Evolutionary conservation across 2,113 vertebrate species (phyloP), one percentile per base, ranked within the genome.

Genomic region (Chaetops frenatus): DNA sequence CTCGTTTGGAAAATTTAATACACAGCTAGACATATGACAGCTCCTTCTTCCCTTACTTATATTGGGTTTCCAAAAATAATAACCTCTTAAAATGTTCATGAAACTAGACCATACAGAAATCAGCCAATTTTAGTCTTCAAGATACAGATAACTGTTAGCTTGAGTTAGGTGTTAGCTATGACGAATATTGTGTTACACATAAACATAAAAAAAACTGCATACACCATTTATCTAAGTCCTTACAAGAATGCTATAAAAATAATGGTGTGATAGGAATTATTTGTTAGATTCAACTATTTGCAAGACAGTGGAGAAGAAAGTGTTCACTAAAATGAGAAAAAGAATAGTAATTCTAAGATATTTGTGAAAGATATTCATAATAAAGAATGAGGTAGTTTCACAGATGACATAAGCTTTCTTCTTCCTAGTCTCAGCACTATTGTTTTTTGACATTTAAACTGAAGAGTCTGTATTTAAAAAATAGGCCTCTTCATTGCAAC

Each of bases 381-480:
- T 18, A 66, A 91, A 70, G 57, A 88, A 73, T 36, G 27, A 80
- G 6, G 35, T 2, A 42, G 18, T 58, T 42, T 73, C 67, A 85
- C 23, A 45, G 50, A 35, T 88, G 24, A 90, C 33, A 38, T 38
- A 86, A 66, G 33, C 16, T 77, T 86, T 67, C 23, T 88, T 60
- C 40, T 84, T 57, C 7, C 8, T 91, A 61, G 35, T 47, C 81
- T 65, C 88, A 86, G 69, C 24, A 57, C 18, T 27, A 7, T 51
- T 25, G 31, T 81, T 86, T 92, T 81, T 80, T 97, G 72, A 64
- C 51, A 93, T 80, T 94, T 93, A 73, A 97, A 95, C 35, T 58
- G 22, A 38, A 62, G 81, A 82, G 67, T 14, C 65, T 66, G n/a
- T 67, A 79, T 93, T 84, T 88, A 21, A 62, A 82, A 80, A 66